phyloP scores from a whole-genome alignment of 2,888 invertebrate species.

The Nineta flava region DNA sequence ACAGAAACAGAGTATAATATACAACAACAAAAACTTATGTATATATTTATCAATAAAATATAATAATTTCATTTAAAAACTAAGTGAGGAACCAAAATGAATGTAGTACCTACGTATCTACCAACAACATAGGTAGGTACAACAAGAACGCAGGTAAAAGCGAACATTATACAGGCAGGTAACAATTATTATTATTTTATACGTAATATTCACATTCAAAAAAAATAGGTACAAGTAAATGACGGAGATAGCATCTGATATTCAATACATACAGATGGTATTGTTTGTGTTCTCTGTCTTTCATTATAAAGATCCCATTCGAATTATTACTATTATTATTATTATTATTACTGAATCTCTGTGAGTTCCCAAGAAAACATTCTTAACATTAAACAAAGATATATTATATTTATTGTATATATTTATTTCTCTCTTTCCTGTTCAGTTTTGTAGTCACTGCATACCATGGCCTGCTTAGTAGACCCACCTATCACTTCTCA shows the following conservation, averaged over 20 bases:
- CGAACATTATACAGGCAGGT: neutral
- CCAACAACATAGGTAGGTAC: too few species aligned
- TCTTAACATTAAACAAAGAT: neutral
- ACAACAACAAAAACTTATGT: too few species aligned
- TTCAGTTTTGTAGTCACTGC: slow-evolving; percentile 5
- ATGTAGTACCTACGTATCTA: too few species aligned
- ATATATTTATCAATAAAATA: too few species aligned
- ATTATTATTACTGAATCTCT: slow-evolving; percentile 1
- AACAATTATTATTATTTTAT: neutral
- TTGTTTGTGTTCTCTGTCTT: neutral
- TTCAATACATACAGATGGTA: neutral
- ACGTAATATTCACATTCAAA: neutral
- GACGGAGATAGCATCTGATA: neutral
- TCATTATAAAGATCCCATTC: neutral
- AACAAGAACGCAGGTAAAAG: neutral
- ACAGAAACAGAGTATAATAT: too few species aligned
- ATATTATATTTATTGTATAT: neutral
- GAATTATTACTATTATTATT: neutral
- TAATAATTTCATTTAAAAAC: too few species aligned
- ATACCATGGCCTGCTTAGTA: slow-evolving; percentile 7
- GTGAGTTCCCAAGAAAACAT: slow-evolving; percentile 5
- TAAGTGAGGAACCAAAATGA: too few species aligned
- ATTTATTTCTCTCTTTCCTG: slow-evolving; percentile 6
- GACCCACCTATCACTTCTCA: slow-evolving; percentile 6
- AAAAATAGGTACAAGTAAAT: neutral